Percentiles rank a stretch among this genome's conserved stretches.
phyloP scores from a whole-genome alignment of 2,113 vertebrate genomes.

The Daboia siamensis region DNA sequence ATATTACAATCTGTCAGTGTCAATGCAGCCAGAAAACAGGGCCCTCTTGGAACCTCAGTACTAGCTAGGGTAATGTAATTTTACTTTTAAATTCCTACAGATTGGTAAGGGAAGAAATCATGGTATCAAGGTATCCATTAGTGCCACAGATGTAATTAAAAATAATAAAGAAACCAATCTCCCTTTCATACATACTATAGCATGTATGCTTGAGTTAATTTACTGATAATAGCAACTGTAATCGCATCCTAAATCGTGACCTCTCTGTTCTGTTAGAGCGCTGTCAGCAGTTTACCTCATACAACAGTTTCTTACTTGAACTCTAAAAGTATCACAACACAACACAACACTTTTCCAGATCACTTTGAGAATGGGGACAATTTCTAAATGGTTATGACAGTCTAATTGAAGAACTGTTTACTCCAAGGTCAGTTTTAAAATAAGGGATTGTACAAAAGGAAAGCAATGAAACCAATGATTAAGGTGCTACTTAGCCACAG shows the following conservation, averaged over 20 bases:
- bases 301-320: no score
- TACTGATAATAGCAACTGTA: not conserved
- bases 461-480: not conserved
- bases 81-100: not conserved
- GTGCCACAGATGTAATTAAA: conserved; percentile 1
- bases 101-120: not conserved
- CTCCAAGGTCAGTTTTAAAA: not conserved
- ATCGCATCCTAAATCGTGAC: conserved; percentile 17
- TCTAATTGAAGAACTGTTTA: not conserved
- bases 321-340: no score
- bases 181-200: not conserved
- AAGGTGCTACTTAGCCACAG: not conserved
- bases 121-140: not conserved
- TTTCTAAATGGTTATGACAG: not conserved
- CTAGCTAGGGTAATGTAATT: not conserved
- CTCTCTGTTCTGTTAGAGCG: not conserved
- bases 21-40: not conserved
- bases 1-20: not conserved
- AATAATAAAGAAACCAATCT: not conserved
- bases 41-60: not conserved
- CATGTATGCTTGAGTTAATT: not conserved
- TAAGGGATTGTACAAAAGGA: not conserved
- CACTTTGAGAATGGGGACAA: not conserved
- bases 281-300: no score
- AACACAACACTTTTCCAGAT: not conserved